phyloP scores from a whole-genome alignment of 23 tunicate species.

The Botrylloides violaceus region DNA sequence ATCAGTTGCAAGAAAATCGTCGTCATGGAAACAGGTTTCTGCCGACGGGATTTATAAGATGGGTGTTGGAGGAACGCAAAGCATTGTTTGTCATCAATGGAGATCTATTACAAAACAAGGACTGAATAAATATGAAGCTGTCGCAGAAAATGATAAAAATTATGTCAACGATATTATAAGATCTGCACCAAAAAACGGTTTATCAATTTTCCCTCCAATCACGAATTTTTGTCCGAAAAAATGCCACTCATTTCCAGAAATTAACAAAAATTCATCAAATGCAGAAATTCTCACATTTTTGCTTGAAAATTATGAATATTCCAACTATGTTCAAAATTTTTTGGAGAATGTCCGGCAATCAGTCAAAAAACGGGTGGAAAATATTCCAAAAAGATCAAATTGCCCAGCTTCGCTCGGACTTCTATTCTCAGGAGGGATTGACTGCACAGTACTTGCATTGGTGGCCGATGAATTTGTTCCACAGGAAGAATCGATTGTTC shows the following conservation, averaged over 20 bases:
- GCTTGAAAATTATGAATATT: constrained; percentile 19
- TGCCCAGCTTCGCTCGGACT: constrained; percentile 12
- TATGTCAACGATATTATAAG: background rate
- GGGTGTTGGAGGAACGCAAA: background rate
- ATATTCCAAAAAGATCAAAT: constrained; percentile 4
- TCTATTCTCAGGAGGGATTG: constrained; percentile 92
- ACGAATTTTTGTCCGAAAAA: background rate
- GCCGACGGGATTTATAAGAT: constrained; percentile 35
- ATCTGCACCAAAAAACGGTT: background rate
- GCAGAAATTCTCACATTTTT: background rate
- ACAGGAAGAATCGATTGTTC: constrained; percentile 37
- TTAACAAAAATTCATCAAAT: background rate
- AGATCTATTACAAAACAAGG: constrained; percentile 20
- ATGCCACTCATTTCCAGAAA: background rate
- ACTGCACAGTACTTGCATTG: constrained; percentile 72
- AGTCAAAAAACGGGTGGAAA: constrained; percentile 34
- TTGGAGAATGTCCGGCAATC: constrained; percentile 19
- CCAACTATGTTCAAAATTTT: constrained; percentile 29
- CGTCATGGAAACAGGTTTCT: constrained; percentile 49
- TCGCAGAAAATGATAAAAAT: background rate
- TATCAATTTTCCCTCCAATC: background rate
- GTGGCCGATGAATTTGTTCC: constrained; percentile 49
- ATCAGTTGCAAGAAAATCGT: constrained; percentile 9
- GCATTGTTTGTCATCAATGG: constrained; percentile 37
- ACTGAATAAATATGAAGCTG: background rate